Evolutionary conservation across 2,797 vertebrate species (phyloP).

Genomic region (Phataginus tetradactyla): DNA sequence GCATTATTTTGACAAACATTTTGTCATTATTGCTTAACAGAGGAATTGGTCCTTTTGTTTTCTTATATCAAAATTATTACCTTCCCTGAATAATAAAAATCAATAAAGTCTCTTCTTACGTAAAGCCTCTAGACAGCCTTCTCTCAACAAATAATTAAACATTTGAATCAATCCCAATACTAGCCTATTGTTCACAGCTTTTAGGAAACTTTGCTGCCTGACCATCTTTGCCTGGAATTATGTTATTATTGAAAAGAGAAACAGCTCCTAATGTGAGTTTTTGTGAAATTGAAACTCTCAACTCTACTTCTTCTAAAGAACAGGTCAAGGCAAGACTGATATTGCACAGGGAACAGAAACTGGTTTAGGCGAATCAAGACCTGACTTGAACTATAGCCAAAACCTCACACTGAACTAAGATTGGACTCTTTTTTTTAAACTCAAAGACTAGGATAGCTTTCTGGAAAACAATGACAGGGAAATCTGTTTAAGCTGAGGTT

Average conservation of each 20-base stretch:
- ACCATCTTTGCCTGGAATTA: slow-evolving; percentile 58
- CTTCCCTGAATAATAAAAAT: slow-evolving; percentile 86
- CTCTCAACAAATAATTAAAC: slow-evolving; percentile 85
- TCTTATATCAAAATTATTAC: slow-evolving; percentile 85
- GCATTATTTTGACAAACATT: slow-evolving; percentile 83
- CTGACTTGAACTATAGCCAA: background rate
- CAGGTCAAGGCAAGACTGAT: slow-evolving; percentile 43
- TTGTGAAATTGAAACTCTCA: slow-evolving; percentile 66
- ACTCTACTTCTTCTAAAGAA: slow-evolving; percentile 57
- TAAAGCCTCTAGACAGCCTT: slow-evolving; percentile 80
- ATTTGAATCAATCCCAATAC: slow-evolving; percentile 80
- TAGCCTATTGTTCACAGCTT: slow-evolving; percentile 80
- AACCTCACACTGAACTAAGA: slow-evolving; percentile 50
- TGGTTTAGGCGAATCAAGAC: slow-evolving; percentile 47
- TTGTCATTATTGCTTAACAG: slow-evolving; percentile 85
- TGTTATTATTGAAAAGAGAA: slow-evolving; percentile 76
- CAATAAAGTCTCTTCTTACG: slow-evolving; percentile 80
- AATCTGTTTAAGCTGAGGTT: slow-evolving; percentile 32
- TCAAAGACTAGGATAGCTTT: slow-evolving; percentile 25
- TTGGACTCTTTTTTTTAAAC: slow-evolving; percentile 54
- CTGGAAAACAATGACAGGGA: slow-evolving; percentile 33
- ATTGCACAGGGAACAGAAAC: slow-evolving; percentile 9
- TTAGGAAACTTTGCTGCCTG: slow-evolving; percentile 75
- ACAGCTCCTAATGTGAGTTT: slow-evolving; percentile 63
- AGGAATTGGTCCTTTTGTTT: slow-evolving; percentile 80